Conservation (phyloP, 2,113 vertebrate species). For the Mobula hypostoma region DNA sequence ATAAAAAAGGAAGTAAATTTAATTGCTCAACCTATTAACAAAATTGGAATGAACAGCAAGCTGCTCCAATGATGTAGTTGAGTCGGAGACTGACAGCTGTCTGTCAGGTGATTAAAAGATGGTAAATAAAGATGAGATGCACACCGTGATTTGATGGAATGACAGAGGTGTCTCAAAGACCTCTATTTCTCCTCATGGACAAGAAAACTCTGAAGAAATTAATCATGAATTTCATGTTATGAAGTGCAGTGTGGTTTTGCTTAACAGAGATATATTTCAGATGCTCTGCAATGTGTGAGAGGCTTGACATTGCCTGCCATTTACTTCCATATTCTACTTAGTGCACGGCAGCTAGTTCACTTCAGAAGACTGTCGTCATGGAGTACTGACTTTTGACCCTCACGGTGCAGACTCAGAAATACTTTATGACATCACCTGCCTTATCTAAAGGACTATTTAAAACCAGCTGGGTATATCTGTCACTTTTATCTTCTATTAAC, state of each 20-base stretch:
- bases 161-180: neutral
- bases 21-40: neutral
- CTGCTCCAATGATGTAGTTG: neutral
- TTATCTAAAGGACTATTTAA: slow-evolving; percentile 38
- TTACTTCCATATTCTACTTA: neutral
- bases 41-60: neutral
- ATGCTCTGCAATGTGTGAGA: neutral
- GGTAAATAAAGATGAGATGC: neutral
- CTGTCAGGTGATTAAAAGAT: neutral
- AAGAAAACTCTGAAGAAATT: neutral
- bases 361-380: neutral
- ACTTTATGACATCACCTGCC: slow-evolving; percentile 30
- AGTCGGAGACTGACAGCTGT: neutral
- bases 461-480: slow-evolving; percentile 38
- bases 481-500: slow-evolving; percentile 32
- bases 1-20: neutral
- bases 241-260: neutral
- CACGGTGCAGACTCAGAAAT: neutral
- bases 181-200: neutral
- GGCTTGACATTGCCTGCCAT: slow-evolving; percentile 16
- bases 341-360: neutral
- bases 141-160: neutral
- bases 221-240: no score
- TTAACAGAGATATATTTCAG: neutral
- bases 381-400: slow-evolving; percentile 32